Conservation (phyloP, 2,888 invertebrate species). For the Agrochola litura region DNA sequence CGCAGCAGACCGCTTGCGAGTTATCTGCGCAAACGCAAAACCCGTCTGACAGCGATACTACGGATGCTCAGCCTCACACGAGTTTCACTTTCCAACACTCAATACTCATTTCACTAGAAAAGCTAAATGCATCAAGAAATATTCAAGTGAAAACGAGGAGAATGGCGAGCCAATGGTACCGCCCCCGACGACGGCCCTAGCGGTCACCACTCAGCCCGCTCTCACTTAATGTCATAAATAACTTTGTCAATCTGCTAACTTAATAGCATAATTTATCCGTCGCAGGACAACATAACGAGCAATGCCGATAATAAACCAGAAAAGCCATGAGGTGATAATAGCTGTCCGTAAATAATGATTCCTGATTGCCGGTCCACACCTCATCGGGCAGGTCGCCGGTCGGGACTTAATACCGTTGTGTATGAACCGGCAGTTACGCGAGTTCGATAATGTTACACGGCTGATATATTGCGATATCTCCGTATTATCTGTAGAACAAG, state of each 20-base stretch:
- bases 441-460: conserved; percentile 56
- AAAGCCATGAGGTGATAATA: conserved; percentile 90
- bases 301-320: conserved; percentile 90
- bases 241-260: conserved; percentile 91
- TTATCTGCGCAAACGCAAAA: conserved; percentile 75
- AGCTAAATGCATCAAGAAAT: conserved; percentile 27
- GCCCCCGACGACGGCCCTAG: conserved; percentile 72
- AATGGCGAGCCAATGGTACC: conserved; percentile 64
- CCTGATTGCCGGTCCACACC: conserved; percentile 88
- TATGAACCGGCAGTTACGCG: conserved; percentile 53
- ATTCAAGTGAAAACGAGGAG: conserved; percentile 55
- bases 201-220: conserved; percentile 84
- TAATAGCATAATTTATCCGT: conserved; percentile 90
- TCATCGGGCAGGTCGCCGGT: conserved; percentile 80
- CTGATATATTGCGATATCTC: conserved; percentile 62
- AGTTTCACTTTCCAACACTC: conserved; percentile 51
- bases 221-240: conserved; percentile 89
- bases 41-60: conserved; percentile 68
- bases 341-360: conserved; percentile 90
- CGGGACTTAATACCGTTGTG: conserved; percentile 66
- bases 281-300: conserved; percentile 90
- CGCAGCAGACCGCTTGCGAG: conserved; percentile 72
- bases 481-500: conserved; percentile 64
- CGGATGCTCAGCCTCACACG: conserved; percentile 48
- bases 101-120: conserved; percentile 42